Evolutionary conservation across 2,797 vertebrate genomes (phyloP), one percentile per base, ranked within the genome.

Genomic region (Sebastes vulpes): DNA sequence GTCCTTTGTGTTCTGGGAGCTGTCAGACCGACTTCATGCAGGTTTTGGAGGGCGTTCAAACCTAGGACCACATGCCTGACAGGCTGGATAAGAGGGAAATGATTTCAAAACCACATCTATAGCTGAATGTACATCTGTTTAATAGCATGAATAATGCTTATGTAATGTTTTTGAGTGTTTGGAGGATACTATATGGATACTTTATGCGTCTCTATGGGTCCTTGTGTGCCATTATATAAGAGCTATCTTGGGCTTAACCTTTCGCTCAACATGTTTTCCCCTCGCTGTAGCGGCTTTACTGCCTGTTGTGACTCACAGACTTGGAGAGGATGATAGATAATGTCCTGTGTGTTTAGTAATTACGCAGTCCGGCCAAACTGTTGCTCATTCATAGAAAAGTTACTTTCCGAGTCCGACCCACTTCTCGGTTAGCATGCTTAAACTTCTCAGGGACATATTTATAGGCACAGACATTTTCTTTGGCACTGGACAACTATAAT

Each of bases 381-480:
- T 75, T 84, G 65, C 77, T 95, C 90, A 93, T 90, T 93, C 90
- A 94, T 79, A 89, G 54, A 90, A 84, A 85, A 68, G 65, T 35
- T 65, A 20, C 81, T 85, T 65, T 83, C 81, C 46, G 46, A 50
- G 18, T 50, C 46, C 29, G 69, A 87, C 85, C 69, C 59, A 83
- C 54, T 84, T 90, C 73, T 84, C 77, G 81, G 61, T 85, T 76
- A 29, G 66, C 60, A 79, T 79, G 67, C 86, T 91, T 87, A 81
- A 89, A 85, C 89, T 77, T 89, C 70, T 73, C 16, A 60, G 81
- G 75, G 74, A 72, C 79, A 81, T 89, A 87, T 88, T 93, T 90
- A 89, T 84, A 84, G 84, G 83, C 77, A 78, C 67, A 82, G 83
- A 82, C 82, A 83, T 82, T 91, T 85, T 86, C 71, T 90, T 89